phyloP scores from a whole-genome alignment of 2,888 invertebrate species.

The Priapulus caudatus region DNA sequence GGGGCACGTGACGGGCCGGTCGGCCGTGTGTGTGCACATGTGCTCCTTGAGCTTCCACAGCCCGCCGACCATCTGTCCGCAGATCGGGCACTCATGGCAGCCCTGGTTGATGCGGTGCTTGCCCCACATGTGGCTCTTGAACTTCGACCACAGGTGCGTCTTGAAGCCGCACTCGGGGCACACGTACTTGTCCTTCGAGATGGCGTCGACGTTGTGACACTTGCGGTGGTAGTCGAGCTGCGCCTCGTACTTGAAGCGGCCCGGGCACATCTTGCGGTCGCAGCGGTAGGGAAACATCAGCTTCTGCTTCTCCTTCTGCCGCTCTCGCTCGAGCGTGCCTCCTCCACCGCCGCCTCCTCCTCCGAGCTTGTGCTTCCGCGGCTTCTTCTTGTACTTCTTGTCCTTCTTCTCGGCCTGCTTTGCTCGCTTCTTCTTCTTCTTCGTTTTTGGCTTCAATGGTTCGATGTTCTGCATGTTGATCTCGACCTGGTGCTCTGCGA shows the following conservation, averaged over 20 bases:
- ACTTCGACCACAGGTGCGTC: constrained; percentile 49
- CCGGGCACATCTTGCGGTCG: constrained; percentile 46
- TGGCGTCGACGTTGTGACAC: constrained; percentile 43
- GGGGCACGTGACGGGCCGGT: constrained; percentile 29
- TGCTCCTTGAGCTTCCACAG: constrained; percentile 17
- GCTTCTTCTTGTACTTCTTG: too few species aligned
- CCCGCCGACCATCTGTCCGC: constrained; percentile 41
- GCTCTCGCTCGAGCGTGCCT: too few species aligned
- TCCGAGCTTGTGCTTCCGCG: too few species aligned
- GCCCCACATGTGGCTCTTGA: constrained; percentile 69
- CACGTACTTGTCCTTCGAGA: constrained; percentile 33
- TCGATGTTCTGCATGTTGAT: too few species aligned
- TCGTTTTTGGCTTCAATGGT: too few species aligned
- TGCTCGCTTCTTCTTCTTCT: too few species aligned
- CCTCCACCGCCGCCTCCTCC: too few species aligned
- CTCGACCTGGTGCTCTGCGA: too few species aligned
- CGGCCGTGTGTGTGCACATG: constrained; percentile 27
- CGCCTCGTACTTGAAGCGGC: constrained; percentile 46
- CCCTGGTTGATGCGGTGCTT: constrained; percentile 64
- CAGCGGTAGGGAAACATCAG: constrained; percentile 41
- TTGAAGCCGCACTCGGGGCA: constrained; percentile 55
- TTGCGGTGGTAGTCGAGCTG: constrained; percentile 53
- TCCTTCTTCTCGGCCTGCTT: too few species aligned
- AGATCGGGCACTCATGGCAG: constrained; percentile 59
- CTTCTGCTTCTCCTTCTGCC: too few species aligned